Evolutionary conservation across 1,140 invertebrate species (phyloP).

Genomic region (Trichomalopsis sarcophagae): DNA sequence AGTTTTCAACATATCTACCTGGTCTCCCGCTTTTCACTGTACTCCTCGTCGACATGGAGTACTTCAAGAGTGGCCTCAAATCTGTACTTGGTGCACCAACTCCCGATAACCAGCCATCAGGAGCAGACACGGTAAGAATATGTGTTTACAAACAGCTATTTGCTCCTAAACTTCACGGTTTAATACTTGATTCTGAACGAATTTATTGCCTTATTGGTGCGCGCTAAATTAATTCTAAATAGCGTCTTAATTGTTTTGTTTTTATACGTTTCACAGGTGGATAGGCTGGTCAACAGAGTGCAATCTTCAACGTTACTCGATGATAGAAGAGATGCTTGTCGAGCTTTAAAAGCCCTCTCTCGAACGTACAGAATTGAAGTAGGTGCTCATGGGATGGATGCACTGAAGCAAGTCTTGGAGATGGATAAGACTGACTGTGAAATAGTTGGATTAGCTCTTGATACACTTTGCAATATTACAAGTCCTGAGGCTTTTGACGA

Average conservation of each 20-base stretch:
- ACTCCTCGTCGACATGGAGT: constrained; percentile 81
- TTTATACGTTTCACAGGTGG: constrained; percentile 82
- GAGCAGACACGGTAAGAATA: constrained; percentile 87
- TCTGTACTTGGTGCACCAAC: constrained; percentile 90
- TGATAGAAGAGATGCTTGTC: constrained; percentile 96
- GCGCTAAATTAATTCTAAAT: not conserved
- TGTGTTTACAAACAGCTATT: not conserved
- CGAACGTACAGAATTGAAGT: constrained; percentile 96
- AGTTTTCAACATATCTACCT: not conserved
- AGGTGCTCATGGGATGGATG: constrained; percentile 95
- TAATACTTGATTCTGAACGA: not conserved
- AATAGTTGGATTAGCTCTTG: constrained; percentile 92
- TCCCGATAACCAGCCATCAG: constrained; percentile 83
- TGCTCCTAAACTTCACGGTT: not conserved
- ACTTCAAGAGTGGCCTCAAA: constrained; percentile 90
- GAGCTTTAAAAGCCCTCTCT: constrained; percentile 95
- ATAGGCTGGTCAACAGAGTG: constrained; percentile 93
- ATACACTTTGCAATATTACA: constrained; percentile 94
- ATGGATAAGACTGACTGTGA: constrained; percentile 91
- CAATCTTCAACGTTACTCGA: constrained; percentile 94
- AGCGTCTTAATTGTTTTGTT: not conserved
- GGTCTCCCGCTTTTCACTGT: not conserved
- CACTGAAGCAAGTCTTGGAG: constrained; percentile 87
- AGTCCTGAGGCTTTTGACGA: constrained; percentile 89
- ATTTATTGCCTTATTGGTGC: not conserved